Conservation (phyloP, 2,888 invertebrate genomes). For the Microctonus aethiopoides region DNA sequence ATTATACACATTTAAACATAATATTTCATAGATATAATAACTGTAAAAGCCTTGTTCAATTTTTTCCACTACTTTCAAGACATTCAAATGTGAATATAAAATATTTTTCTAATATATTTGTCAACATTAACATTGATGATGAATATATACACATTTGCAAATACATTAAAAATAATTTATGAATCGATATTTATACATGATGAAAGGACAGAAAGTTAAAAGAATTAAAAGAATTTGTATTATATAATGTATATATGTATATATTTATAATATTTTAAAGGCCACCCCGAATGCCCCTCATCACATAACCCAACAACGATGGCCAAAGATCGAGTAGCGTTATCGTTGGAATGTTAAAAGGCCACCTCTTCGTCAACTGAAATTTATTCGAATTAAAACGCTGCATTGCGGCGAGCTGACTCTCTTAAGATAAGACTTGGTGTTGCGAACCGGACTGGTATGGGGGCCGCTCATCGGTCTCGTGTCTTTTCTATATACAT, state of each 20-base stretch:
- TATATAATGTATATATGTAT: no score
- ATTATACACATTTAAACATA: no score
- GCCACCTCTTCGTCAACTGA: conserved; percentile 64
- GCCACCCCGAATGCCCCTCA: neutral
- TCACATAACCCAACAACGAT: neutral
- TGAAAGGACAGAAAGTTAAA: neutral
- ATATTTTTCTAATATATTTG: no score
- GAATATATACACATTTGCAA: no score
- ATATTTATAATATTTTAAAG: neutral
- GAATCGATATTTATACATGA: neutral
- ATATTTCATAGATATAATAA: no score
- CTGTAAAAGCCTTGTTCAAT: no score
- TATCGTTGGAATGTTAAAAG: conserved; percentile 67
- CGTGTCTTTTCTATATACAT: conserved; percentile 2
- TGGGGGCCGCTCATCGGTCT: conserved; percentile 1
- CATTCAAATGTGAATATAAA: no score
- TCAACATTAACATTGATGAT: no score
- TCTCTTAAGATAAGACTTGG: conserved; percentile 54
- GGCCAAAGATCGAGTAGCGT: conserved; percentile 39
- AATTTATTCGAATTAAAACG: conserved; percentile 66
- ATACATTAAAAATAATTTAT: neutral
- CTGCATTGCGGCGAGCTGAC: conserved; percentile 54
- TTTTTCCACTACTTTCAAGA: no score
- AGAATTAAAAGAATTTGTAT: neutral
- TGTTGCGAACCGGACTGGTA: conserved; percentile 44